Evolutionary conservation across 2,797 vertebrate genomes (phyloP).

Genomic region (Chromobotia macracanthus): DNA sequence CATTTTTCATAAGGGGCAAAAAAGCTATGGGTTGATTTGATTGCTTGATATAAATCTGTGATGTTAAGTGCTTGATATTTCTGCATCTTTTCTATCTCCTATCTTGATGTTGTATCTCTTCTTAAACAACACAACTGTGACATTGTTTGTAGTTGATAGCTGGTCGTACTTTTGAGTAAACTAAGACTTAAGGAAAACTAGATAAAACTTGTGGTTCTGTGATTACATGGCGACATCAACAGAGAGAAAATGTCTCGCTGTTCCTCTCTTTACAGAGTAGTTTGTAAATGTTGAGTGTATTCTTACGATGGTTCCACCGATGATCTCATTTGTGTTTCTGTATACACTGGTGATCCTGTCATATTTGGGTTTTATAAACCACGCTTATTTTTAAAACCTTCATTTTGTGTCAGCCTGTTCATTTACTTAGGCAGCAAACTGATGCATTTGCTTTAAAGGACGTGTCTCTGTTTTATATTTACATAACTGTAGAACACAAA

Average conservation of each 20-base stretch:
- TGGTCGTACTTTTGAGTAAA: constrained; percentile 85
- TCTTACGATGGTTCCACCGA: constrained; percentile 78
- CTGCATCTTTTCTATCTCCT: constrained; percentile 72
- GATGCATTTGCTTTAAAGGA: neutral
- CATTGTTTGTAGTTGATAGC: constrained; percentile 86
- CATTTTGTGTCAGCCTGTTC: constrained; percentile 67
- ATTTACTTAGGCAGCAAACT: constrained; percentile 34
- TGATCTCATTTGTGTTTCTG: constrained; percentile 84
- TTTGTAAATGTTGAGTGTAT: constrained; percentile 82
- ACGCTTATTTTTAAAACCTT: constrained; percentile 83
- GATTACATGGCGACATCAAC: constrained; percentile 66
- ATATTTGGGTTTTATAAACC: constrained; percentile 90
- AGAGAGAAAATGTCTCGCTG: constrained; percentile 71
- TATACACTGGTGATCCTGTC: constrained; percentile 86
- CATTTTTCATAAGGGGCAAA: constrained; percentile 31
- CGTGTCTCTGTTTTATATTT: neutral
- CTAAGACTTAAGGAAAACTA: constrained; percentile 66
- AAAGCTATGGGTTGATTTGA: constrained; percentile 12
- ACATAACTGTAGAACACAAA: no score
- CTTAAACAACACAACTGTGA: constrained; percentile 84
- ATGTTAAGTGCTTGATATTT: constrained; percentile 75
- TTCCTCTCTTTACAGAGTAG: constrained; percentile 70
- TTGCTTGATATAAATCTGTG: constrained; percentile 48
- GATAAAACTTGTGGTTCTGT: constrained; percentile 82
- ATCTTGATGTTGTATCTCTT: constrained; percentile 79